Evolutionary conservation across 2,113 vertebrate genomes (phyloP).

Genomic region (Eulemur rufifrons): DNA sequence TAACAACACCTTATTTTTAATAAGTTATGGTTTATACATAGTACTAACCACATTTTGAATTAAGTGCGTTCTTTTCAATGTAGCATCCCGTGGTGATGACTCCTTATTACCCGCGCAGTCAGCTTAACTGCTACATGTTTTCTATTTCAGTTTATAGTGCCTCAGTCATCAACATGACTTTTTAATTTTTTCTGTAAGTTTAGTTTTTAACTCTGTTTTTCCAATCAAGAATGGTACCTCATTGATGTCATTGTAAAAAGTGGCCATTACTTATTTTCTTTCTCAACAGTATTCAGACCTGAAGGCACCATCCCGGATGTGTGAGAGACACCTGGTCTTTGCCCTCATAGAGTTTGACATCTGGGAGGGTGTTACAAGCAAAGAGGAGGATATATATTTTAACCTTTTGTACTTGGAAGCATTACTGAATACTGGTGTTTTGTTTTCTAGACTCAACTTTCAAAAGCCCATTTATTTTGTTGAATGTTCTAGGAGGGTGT

Average conservation of each 20-base stretch:
- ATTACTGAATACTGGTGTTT: neutral
- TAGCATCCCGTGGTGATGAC: neutral
- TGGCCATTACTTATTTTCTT: neutral
- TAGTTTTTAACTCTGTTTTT: neutral
- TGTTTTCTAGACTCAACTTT: neutral
- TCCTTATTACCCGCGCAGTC: neutral
- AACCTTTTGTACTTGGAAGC: neutral
- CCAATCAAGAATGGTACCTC: neutral
- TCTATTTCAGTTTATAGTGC: neutral
- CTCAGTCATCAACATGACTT: neutral
- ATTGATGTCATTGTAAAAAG: neutral
- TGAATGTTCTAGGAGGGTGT: neutral
- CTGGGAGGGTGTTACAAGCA: neutral
- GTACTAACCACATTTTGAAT: neutral
- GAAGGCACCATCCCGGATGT: neutral
- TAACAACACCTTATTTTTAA: conserved; percentile 38
- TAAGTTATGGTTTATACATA: neutral
- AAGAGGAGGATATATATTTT: neutral
- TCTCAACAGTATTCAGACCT: neutral
- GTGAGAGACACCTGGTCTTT: neutral
- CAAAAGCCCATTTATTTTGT: neutral
- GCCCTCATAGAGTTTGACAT: neutral
- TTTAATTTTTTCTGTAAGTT: neutral
- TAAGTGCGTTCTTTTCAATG: neutral
- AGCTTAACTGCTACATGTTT: neutral